Evolutionary conservation across 2,797 vertebrate genomes (phyloP), one percentile per base, ranked within the genome.

Genomic region (Mus caroli): DNA sequence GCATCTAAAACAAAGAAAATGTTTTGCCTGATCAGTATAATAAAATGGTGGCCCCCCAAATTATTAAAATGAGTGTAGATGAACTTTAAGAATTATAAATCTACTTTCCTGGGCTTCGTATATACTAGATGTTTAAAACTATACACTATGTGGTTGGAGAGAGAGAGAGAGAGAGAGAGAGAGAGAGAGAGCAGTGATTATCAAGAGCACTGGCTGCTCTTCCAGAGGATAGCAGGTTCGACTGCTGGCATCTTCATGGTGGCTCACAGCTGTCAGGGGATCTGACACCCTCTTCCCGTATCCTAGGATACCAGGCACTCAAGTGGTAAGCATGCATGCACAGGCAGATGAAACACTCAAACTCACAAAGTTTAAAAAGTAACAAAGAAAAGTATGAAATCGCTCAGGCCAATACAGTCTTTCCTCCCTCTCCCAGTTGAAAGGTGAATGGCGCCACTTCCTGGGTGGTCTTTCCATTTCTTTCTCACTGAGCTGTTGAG

Each of bases 1-100:
- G 19, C 37, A 0, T 8, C 9, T 40, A 62, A 50, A 67, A 64
- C 73, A 76, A 83, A 60, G 40, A 46, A 85, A 69, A 15, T 37
- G 12, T 71, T 71, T 71, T 54, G 34, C 64, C 46, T 17, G 50
- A 73, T 20, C 24, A 58, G 20, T 93, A 89, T 75, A 71, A 86
- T 86, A 93, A 88, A 92, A 89, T 56, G 69, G 26, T 92, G 20
- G 77, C 64, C 80, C 40, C 26, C 56, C 46, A 91, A 90, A 79
- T 86, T 14, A 58, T 60, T 90, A 84, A 96, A 83, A 90, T 28
- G 13, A 52, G 12, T 76, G 1, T 69, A 69, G 34, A 64, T 43
- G 28, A 94, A 82, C 82, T 85, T 4, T 80, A 92, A 96, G 78
- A 71, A 58, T 77, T 87, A 34, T 69, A 76, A 71, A 43, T 58